Base-by-base conservation (phyloP, 2,888 invertebrate genomes). In the Limnephilus lunatus region DNA sequence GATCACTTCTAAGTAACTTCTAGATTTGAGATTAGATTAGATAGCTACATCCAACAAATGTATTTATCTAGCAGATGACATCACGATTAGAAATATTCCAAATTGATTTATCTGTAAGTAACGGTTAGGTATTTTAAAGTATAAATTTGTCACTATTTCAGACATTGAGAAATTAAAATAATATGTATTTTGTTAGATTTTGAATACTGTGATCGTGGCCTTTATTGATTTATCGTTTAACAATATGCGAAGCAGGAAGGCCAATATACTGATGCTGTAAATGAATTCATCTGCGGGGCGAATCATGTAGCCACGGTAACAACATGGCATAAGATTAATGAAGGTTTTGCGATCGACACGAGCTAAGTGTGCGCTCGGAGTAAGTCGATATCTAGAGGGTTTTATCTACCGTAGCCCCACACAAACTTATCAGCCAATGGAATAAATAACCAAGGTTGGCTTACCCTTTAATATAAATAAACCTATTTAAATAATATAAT, bases 281-380 rank as follows among this genome's bases (percentile, higher is more conserved):
- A 68, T 68, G 68, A 68, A 68, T 83, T 83, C 83, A 32, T 83
- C 83, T 83, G 32, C 83, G 83, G 32, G 83, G 83, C 32, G 83
- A 35, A 35, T 83, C 32, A 15, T 83, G 83, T 35, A 39, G 35
- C 35, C 83, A 35, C 35, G 35, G 83, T 25, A 83, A 68, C 68
- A 68, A 68, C 68, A 32, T 83, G 83, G 35, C 32, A 83, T 83
- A 83, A 83, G 83, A 83, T 83, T 35, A 83, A 83, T 83, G 83
- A 83, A 83, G 83, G 83, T 39, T 83, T 83, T 25, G 32, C 83
- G 32, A n/a, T 83, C 83, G 83, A 83, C 83, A 83, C 83, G 83
- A 32, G 83, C 83, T 32, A 83, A 83, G 31, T 83, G 83, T 83
- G 32, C 35, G 11, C 83, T 25, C 83, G 35, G n/a, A 83, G 83